phyloP scores from a whole-genome alignment of 2,113 vertebrate species.

The Spermophilus dauricus region DNA sequence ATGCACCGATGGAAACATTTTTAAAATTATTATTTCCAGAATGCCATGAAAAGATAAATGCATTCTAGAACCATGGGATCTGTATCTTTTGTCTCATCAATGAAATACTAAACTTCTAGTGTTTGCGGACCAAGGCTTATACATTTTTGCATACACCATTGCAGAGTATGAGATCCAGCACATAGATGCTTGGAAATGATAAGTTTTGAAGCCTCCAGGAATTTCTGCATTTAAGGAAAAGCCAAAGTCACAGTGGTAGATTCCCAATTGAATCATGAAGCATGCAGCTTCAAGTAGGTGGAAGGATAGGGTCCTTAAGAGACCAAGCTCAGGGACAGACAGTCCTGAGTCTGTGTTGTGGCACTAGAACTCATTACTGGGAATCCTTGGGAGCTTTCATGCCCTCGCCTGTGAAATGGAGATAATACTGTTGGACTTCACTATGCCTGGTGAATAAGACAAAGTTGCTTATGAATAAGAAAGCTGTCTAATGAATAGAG shows the following conservation, averaged over 20 bases:
- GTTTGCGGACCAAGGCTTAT: not conserved
- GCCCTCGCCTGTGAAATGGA: constrained; percentile 8
- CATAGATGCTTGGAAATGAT: not conserved
- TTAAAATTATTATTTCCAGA: not conserved
- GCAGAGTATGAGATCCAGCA: not conserved
- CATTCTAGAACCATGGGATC: not conserved
- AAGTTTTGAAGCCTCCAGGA: not conserved
- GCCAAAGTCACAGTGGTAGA: not conserved
- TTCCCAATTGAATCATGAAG: not conserved
- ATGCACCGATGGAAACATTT: too few relatives aligned
- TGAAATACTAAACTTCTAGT: not conserved
- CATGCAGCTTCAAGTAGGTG: not conserved
- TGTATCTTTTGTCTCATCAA: not conserved
- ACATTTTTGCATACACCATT: not conserved
- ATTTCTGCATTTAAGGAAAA: not conserved
- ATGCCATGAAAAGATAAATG: not conserved
- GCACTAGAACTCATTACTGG: not conserved
- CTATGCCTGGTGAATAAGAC: not conserved
- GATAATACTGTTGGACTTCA: not conserved
- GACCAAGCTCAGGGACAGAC: not conserved
- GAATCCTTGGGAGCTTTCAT: not conserved
- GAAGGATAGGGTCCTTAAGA: not conserved
- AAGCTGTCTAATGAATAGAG: not conserved
- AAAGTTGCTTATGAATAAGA: too few relatives aligned
- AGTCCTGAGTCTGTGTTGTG: not conserved